A percentile compares a stretch with the other conserved stretches of the same genome.
These are phyloP conservation scores for Prionailurus viverrinus DNA, from an alignment of 2,113 vertebrate species.

Conservation along the genomic window DNA sequence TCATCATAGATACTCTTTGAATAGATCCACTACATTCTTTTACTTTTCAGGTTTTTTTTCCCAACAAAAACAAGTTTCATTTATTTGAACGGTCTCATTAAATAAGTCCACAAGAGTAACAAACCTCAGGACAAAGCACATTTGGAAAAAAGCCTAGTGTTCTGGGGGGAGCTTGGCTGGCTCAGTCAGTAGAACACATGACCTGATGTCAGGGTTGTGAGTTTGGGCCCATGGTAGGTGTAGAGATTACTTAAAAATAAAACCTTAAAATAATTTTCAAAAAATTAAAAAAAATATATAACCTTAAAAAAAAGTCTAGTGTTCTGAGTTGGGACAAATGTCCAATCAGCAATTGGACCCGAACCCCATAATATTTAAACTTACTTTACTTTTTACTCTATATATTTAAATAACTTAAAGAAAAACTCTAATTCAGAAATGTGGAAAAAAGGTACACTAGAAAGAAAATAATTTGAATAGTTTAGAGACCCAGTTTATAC, in stretches of 20 bases:
- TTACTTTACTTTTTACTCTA: not conserved
- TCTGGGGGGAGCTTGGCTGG: not conserved
- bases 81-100: slow-evolving; percentile 20
- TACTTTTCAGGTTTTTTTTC: not conserved
- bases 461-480: not conserved
- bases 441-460: not conserved
- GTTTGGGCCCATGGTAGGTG: not conserved
- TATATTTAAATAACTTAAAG: not conserved
- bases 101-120: not conserved
- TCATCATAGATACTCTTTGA: not conserved
- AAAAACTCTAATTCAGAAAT: slow-evolving; percentile 35
- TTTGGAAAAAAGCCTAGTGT: not conserved
- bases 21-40: not conserved
- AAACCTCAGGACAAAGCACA: not conserved
- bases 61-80: not conserved
- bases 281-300: no score
- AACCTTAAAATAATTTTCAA: not conserved
- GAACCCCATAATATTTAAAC: not conserved
- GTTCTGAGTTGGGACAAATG: not conserved
- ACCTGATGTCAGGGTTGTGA: not conserved
- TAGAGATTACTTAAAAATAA: not conserved
- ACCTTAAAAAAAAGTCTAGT: not conserved
- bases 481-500: not conserved
- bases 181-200: not conserved
- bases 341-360: not conserved